Conservation (phyloP, 2,888 invertebrate genomes). For the Belgica antarctica region DNA sequence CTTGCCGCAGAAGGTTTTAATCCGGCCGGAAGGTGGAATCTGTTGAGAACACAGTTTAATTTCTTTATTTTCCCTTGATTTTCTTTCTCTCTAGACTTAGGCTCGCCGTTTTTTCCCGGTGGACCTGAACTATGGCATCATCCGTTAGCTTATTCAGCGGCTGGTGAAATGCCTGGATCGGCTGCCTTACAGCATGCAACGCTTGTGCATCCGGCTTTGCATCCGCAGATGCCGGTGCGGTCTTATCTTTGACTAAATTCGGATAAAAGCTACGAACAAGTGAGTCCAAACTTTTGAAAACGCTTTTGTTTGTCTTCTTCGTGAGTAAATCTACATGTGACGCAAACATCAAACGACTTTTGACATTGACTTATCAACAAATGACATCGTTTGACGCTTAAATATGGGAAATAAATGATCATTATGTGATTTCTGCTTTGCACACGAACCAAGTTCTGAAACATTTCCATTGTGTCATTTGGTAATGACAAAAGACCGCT, state of each 20-base stretch:
- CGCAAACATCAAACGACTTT: slow-evolving; percentile 3
- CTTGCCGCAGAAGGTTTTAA: no score
- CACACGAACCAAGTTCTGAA: not conserved
- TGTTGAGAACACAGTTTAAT: not conserved
- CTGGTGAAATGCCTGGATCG: slow-evolving; percentile 78
- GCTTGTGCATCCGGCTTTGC: slow-evolving; percentile 93
- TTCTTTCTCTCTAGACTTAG: slow-evolving; percentile 70
- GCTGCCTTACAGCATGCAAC: slow-evolving; percentile 81
- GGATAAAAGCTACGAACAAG: slow-evolving; percentile 57
- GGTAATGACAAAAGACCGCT: slow-evolving; percentile 28
- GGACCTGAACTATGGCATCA: slow-evolving; percentile 94
- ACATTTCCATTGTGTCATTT: slow-evolving; percentile 26
- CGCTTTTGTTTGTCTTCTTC: not conserved
- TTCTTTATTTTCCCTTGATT: slow-evolving; percentile 24
- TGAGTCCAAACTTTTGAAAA: not conserved
- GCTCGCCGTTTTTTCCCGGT: slow-evolving; percentile 92
- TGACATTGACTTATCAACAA: slow-evolving; percentile 43
- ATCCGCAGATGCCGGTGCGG: slow-evolving; percentile 96
- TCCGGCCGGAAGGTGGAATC: no score
- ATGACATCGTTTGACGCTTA: slow-evolving; percentile 26
- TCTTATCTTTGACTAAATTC: slow-evolving; percentile 97
- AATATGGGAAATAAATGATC: slow-evolving; percentile 35
- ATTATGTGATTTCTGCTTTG: slow-evolving; percentile 23
- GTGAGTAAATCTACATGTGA: not conserved
- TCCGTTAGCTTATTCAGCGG: slow-evolving; percentile 75